phyloP scores from a whole-genome alignment of 2,888 invertebrate genomes.

The Asteroscopus sphinx region DNA sequence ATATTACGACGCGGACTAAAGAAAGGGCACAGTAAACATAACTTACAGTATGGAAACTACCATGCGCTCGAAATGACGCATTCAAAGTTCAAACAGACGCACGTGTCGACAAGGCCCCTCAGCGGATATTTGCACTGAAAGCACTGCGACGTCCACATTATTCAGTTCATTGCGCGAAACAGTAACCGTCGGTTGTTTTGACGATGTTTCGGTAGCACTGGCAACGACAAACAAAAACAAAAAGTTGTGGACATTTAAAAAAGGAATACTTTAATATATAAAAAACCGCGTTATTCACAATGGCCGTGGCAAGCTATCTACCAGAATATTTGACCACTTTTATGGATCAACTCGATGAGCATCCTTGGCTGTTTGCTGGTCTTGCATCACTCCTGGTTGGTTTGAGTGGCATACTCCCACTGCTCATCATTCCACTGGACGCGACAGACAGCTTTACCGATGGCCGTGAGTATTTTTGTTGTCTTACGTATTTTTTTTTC shows the following conservation, averaged over 20 bases:
- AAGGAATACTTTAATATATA: conserved; percentile 36
- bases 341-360: conserved; percentile 91
- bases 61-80: no score
- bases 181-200: conserved; percentile 59
- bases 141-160: no score
- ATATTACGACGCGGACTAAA: no score
- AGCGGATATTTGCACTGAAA: no score
- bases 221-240: conserved; percentile 30
- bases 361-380: conserved; percentile 96
- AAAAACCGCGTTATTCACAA: conserved; percentile 37
- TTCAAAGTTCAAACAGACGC: no score
- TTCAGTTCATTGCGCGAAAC: conserved; percentile 72
- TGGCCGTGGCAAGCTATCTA: conserved; percentile 76
- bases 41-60: no score
- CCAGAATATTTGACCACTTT: conserved; percentile 88
- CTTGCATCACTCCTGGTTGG: conserved; percentile 96
- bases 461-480: conserved; percentile 90
- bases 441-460: conserved; percentile 90
- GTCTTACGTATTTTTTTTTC: conserved; percentile 46
- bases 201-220: conserved; percentile 56
- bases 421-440: conserved; percentile 95
- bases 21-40: no score
- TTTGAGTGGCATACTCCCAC: conserved; percentile 96
- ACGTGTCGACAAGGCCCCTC: no score
- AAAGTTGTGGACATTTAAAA: conserved; percentile 46